Percentiles rank a stretch among this genome's conserved stretches.
Conservation (phyloP, 2,113 vertebrate genomes). For the Anas platyrhynchos region DNA sequence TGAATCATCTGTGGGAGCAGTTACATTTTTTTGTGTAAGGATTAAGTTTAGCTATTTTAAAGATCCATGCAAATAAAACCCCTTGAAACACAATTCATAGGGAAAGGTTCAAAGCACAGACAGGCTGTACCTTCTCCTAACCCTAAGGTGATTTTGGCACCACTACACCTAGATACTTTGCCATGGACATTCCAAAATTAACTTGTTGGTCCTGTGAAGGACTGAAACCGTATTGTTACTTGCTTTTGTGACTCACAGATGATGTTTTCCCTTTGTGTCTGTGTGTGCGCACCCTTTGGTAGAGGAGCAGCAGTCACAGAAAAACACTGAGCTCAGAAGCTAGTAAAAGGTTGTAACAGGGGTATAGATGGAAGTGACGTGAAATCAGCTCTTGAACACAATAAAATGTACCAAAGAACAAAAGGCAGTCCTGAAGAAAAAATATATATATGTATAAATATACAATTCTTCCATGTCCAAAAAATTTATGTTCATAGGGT, state of each 20-base stretch:
- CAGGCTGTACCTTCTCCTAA: neutral
- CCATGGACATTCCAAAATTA: neutral
- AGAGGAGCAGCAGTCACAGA: neutral
- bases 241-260: neutral
- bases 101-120: neutral
- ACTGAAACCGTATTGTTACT: neutral
- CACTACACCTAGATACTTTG: neutral
- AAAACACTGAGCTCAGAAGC: neutral
- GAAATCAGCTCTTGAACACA: neutral
- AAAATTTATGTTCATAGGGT: neutral
- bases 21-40: neutral
- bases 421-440: neutral
- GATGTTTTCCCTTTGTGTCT: neutral
- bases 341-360: neutral
- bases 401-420: neutral
- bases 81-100: neutral
- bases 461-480: neutral
- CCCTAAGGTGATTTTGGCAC: neutral
- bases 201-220: neutral
- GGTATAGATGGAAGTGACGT: neutral
- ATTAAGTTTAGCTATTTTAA: constrained; percentile 18
- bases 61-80: constrained; percentile 41
- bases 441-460: neutral
- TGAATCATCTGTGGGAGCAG: neutral
- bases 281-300: neutral